phyloP scores from a whole-genome alignment of 2,797 vertebrate species.

The Dryobates pubescens region DNA sequence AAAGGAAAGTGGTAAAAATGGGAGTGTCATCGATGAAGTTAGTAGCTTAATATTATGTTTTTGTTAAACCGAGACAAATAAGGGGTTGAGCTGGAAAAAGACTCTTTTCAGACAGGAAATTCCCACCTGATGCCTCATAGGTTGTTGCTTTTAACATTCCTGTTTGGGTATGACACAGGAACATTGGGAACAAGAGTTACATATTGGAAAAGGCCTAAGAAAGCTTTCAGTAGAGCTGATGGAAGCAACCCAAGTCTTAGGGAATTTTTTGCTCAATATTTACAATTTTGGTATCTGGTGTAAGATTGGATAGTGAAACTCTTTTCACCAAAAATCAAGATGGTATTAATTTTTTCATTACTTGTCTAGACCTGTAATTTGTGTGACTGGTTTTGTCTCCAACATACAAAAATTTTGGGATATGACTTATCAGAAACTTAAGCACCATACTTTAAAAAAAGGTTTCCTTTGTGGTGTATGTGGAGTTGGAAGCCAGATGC shows the following conservation, averaged over 20 bases:
- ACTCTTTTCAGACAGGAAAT: conserved; percentile 38
- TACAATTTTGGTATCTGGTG: neutral
- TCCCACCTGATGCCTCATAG: conserved; percentile 38
- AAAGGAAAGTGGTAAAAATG: conserved; percentile 10
- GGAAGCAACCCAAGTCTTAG: neutral
- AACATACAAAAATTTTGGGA: neutral
- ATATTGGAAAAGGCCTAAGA: neutral
- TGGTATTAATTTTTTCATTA: neutral
- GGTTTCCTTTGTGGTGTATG: neutral
- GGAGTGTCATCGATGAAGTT: neutral
- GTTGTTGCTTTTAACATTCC: conserved; percentile 1
- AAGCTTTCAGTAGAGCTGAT: neutral
- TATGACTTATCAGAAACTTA: neutral
- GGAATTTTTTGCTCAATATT: neutral
- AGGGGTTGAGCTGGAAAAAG: neutral
- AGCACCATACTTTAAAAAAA: neutral
- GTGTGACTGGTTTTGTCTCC: neutral
- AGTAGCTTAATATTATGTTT: neutral
- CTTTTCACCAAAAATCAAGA: neutral
- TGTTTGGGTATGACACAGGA: neutral
- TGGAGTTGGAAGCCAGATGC: neutral
- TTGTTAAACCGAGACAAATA: neutral
- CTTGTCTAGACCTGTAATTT: neutral
- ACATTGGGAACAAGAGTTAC: neutral
- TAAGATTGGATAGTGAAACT: neutral